Evolutionary conservation across 2,113 vertebrate genomes (phyloP).

Genomic region (Triplophysa tibetana): DNA sequence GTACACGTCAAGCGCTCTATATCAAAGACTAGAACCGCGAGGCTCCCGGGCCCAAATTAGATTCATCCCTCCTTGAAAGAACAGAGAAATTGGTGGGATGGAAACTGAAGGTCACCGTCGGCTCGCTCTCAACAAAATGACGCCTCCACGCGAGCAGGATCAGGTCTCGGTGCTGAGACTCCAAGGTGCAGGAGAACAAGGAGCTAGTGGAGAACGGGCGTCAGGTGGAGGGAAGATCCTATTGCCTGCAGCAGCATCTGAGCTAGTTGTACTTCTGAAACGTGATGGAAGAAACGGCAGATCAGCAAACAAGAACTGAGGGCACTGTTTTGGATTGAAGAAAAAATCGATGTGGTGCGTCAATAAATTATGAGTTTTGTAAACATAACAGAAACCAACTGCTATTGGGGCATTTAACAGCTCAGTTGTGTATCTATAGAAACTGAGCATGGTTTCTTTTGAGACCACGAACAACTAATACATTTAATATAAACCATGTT

Average conservation of each 20-base stretch:
- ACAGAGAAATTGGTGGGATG: conserved; percentile 67
- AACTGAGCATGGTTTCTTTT: too few species aligned
- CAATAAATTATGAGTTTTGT: conserved; percentile 21
- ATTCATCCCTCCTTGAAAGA: conserved; percentile 73
- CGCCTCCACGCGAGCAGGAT: conserved; percentile 37
- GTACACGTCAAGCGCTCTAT: conserved; percentile 65
- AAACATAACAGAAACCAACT: background rate
- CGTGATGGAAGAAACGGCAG: background rate
- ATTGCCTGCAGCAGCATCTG: conserved; percentile 23
- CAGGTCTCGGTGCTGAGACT: conserved; percentile 25
- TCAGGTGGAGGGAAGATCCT: conserved; percentile 31
- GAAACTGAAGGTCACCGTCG: conserved; percentile 71
- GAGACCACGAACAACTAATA: too few species aligned
- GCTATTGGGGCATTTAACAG: background rate
- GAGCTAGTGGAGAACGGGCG: conserved; percentile 27
- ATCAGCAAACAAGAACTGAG: conserved; percentile 17
- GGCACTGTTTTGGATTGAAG: background rate
- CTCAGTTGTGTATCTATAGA: too few species aligned
- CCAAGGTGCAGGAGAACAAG: conserved; percentile 8
- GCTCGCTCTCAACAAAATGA: conserved; percentile 33
- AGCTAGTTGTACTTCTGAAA: conserved; percentile 19
- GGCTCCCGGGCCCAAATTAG: conserved; percentile 71
- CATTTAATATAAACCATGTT: too few species aligned
- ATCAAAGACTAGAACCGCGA: conserved; percentile 68
- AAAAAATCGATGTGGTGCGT: background rate